Evolutionary conservation across 2,888 invertebrate genomes (phyloP).

Genomic region (Meliscaeva auricollis): DNA sequence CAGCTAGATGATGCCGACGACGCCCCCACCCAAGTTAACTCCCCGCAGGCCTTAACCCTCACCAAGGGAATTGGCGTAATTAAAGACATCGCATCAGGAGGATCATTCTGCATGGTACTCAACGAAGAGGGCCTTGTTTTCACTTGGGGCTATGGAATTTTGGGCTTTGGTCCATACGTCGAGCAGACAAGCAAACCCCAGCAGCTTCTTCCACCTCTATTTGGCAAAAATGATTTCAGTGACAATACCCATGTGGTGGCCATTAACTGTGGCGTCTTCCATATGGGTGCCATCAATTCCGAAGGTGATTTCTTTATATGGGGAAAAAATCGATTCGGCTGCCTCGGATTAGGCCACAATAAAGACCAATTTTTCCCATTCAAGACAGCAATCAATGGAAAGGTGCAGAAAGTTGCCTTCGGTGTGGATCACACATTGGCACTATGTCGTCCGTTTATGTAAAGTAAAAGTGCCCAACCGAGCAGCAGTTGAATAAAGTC

Average conservation of each 20-base stretch:
- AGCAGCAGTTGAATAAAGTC: background rate
- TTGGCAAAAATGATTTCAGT: conserved; percentile 94
- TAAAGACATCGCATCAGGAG: conserved; percentile 92
- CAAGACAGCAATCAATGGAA: conserved; percentile 91
- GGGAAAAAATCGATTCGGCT: conserved; percentile 94
- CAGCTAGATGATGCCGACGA: conserved; percentile 87
- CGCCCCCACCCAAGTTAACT: conserved; percentile 87
- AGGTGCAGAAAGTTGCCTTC: conserved; percentile 89
- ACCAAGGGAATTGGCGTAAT: conserved; percentile 90
- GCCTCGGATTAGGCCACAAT: conserved; percentile 91
- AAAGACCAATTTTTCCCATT: conserved; percentile 95
- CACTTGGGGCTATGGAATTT: conserved; percentile 97
- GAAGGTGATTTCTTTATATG: conserved; percentile 94
- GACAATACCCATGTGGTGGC: conserved; percentile 88
- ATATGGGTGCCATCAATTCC: conserved; percentile 93
- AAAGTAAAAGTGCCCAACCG: conserved; percentile 59
- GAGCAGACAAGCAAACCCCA: conserved; percentile 88
- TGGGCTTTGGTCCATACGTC: conserved; percentile 94
- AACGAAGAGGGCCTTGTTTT: conserved; percentile 94
- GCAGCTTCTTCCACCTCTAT: conserved; percentile 91
- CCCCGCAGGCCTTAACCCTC: conserved; percentile 88
- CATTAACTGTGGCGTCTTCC: conserved; percentile 90
- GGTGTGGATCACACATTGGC: conserved; percentile 95
- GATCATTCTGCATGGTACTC: conserved; percentile 92
- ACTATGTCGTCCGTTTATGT: conserved; percentile 90